Percentiles rank a stretch among this genome's conserved stretches.
Conservation (phyloP, 2,888 invertebrate species). For the Eupeodes luniger region DNA sequence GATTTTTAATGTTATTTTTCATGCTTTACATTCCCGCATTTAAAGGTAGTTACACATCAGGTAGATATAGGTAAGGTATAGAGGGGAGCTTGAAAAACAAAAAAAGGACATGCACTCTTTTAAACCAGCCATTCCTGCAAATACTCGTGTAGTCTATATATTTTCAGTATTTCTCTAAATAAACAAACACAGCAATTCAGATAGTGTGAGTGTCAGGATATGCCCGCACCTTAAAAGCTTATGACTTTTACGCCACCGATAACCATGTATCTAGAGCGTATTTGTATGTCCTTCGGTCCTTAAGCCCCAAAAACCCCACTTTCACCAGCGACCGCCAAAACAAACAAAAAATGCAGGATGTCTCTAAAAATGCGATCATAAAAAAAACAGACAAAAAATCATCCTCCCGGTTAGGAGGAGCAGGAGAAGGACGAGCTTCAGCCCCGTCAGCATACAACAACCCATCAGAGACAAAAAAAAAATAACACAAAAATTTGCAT, state of each 20-base stretch:
- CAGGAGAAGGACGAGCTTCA: background rate
- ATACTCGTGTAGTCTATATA: background rate
- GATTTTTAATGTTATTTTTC: slow-evolving; percentile 28
- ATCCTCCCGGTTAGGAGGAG: background rate
- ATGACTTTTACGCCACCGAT: slow-evolving; percentile 57
- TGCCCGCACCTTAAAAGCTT: slow-evolving; percentile 46
- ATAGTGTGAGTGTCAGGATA: background rate
- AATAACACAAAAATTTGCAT: slow-evolving; percentile 31
- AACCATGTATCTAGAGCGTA: slow-evolving; percentile 16
- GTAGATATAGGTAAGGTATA: background rate
- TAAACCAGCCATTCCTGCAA: slow-evolving; percentile 16
- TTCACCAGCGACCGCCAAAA: background rate
- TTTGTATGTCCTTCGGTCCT: slow-evolving; percentile 8
- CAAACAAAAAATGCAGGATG: slow-evolving; percentile 53
- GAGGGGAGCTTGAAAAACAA: background rate
- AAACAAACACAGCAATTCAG: slow-evolving; percentile 13
- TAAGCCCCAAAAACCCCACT: background rate
- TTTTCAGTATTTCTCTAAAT: slow-evolving; percentile 3
- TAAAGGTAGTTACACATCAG: slow-evolving; percentile 10
- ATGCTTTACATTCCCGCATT: slow-evolving; percentile 19
- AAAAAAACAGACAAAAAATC: slow-evolving; percentile 39
- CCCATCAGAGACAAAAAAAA: background rate
- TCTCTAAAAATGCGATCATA: slow-evolving; percentile 71
- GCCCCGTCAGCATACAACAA: background rate
- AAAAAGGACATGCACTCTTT: slow-evolving; percentile 27